Conservation (phyloP, 1,140 invertebrate genomes). For the Pogonomyrmex californicus region DNA sequence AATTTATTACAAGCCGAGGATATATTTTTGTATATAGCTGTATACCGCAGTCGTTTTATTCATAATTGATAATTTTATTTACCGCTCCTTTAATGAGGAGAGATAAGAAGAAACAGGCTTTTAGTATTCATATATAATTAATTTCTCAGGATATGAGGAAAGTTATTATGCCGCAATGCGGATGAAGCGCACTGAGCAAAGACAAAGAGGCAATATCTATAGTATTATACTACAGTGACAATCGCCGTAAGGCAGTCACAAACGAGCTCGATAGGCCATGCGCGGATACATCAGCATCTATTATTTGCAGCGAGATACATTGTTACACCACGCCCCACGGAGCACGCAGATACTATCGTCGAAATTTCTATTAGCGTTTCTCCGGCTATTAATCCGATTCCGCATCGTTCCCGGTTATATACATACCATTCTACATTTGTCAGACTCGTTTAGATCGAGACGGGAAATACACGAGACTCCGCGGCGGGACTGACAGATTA, state of each 20-base stretch:
- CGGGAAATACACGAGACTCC: neutral
- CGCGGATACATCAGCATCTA: slow-evolving; percentile 16
- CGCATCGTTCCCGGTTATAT: neutral
- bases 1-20: neutral
- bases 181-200: neutral
- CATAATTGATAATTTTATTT: neutral
- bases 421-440: neutral
- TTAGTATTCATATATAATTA: neutral
- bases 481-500: neutral
- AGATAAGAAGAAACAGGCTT: neutral
- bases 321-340: slow-evolving; percentile 46
- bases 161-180: slow-evolving; percentile 23
- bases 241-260: slow-evolving; percentile 38
- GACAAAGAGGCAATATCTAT: slow-evolving; percentile 20
- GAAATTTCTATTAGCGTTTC: slow-evolving; percentile 79
- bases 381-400: slow-evolving; percentile 77
- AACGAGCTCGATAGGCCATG: slow-evolving; percentile 27
- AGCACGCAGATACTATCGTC: slow-evolving; percentile 71
- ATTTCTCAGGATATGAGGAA: neutral
- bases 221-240: slow-evolving; percentile 1
- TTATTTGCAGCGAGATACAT: slow-evolving; percentile 49
- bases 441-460: slow-evolving; percentile 1
- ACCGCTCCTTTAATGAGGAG: neutral
- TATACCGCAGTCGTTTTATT: neutral
- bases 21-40: neutral